Base-by-base conservation (phyloP, 2,797 vertebrate genomes). In the Zenarchopterus dispar region DNA sequence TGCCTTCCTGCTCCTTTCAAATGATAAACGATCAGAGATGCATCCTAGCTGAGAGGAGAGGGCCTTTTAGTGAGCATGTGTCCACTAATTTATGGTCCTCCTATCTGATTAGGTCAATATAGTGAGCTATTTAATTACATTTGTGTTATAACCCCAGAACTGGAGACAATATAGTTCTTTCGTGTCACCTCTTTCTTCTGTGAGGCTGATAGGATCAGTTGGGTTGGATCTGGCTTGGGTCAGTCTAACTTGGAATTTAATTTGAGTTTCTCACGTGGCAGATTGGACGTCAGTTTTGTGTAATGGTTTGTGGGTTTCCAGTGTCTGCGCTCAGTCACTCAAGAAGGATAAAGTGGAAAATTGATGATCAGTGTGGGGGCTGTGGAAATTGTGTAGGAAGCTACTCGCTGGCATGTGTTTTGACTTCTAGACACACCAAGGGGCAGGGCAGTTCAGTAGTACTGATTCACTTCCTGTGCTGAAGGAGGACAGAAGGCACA, bases 91-190 rank as follows among this genome's bases (percentile, higher is more conserved):
- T 90, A 92, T 91, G 85, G 82, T 84, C 84, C 82, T 88, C 78
- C 84, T 85, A 89, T 91, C 91, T 92, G 93, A 93, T 93, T 91
- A 93, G 90, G 93, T 93, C 90, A 92, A 88, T 91, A 92, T 79
- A 87, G 87, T 85, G 77, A 85, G 84, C 89, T 84, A 80, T 87
- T 92, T 92, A 91, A 93, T 92, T 90, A 89, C 88, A 92, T 89
- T 87, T 92, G 80, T 81, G 85, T 88, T 89, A 82, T 86, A 90
- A 88, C 87, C 65, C 84, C 75, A 75, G 85, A 85, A 85, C 77
- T 79, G 68, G 81, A 84, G 81, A 84, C 54, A 68, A 80, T 73
- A 80, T 82, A 76, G 75, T 71, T 84, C 81, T 83, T 81, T 78
- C 61, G 33, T 67, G 66, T 66, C 74, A 74, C 75, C 80, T 79